Evolutionary conservation across 2,888 invertebrate genomes (phyloP).

Genomic region (Sialis fuliginosa): DNA sequence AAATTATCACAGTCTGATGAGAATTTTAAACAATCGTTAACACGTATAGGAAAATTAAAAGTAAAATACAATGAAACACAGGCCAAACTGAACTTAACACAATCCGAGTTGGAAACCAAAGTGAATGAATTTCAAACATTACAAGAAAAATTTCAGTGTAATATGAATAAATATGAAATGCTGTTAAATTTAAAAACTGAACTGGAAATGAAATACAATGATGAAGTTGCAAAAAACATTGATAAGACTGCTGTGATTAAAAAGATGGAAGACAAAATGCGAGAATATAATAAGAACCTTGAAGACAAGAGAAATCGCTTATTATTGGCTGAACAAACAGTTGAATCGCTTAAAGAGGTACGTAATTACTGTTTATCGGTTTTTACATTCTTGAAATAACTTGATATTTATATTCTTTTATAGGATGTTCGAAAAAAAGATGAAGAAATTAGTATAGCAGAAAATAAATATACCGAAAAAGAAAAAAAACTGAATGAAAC

Average conservation of each 20-base stretch:
- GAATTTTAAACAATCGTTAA: conserved; percentile 16
- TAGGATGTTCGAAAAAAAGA: conserved; percentile 2
- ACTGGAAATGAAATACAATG: background rate
- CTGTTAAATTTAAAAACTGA: background rate
- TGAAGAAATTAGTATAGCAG: conserved; percentile 1
- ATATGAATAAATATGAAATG: background rate
- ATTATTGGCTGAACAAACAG: background rate
- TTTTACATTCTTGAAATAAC: background rate
- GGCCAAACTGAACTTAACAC: conserved; percentile 1
- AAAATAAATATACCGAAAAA: conserved; percentile 12
- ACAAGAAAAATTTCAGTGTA: conserved; percentile 1
- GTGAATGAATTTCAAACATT: background rate
- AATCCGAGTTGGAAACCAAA: conserved; percentile 1
- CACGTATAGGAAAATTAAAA: conserved; percentile 9
- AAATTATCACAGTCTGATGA: conserved; percentile 15
- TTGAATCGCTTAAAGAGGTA: conserved; percentile 1
- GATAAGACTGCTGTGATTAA: conserved; percentile 3
- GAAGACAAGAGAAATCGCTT: conserved; percentile 2
- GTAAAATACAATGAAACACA: background rate
- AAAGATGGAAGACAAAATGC: conserved; percentile 5
- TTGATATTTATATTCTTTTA: background rate
- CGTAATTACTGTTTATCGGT: background rate
- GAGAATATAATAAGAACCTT: conserved; percentile 1
- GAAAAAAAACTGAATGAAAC: conserved; percentile 16
- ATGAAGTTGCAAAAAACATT: conserved; percentile 4